A percentile compares a stretch with the other conserved stretches of the same genome.
These are phyloP conservation scores for Pristis pectinata DNA, from an alignment of 2,797 vertebrate genomes.

Conservation along the genomic window DNA sequence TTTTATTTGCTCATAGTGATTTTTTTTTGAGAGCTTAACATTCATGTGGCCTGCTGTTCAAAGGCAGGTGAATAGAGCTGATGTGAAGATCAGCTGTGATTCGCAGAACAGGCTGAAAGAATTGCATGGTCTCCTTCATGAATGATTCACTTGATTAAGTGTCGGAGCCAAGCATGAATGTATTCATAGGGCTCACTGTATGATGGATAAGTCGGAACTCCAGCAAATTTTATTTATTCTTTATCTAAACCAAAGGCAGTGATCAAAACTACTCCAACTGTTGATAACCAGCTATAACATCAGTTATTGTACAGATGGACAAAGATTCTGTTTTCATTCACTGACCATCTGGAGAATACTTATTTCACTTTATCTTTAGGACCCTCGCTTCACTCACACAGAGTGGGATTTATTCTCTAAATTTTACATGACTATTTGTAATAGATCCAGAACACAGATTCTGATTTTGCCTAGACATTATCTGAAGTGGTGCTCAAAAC, in stretches of 20 bases:
- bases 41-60: neutral
- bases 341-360: neutral
- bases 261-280: neutral
- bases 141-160: neutral
- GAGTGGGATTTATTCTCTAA: neutral
- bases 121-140: neutral
- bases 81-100: neutral
- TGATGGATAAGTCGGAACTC: neutral
- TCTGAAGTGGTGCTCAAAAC: neutral
- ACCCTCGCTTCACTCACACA: neutral
- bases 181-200: neutral
- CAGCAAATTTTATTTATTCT: neutral
- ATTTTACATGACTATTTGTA: neutral
- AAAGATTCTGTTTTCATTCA: neutral
- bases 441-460: neutral
- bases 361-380: neutral
- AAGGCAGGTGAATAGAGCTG: neutral
- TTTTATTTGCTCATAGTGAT: neutral
- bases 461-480: neutral
- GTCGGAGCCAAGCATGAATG: neutral
- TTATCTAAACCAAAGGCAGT: neutral
- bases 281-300: neutral
- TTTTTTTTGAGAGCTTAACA: neutral
- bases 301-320: neutral
- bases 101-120: neutral